These are phyloP conservation scores for Nanorana parkeri DNA, from an alignment of 2,113 vertebrate genomes.

Conservation along the genomic window DNA sequence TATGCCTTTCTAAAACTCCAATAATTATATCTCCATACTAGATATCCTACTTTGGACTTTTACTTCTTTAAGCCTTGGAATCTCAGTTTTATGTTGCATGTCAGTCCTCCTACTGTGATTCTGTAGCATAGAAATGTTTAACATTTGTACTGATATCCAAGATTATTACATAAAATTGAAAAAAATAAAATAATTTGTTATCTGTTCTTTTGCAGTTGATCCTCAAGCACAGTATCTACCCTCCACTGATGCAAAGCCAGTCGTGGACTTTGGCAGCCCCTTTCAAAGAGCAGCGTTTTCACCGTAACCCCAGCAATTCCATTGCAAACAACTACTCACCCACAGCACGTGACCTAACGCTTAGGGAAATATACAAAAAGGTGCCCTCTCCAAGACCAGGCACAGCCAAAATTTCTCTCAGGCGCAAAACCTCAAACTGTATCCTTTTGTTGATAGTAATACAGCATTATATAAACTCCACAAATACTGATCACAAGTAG, in stretches of 20 bases:
- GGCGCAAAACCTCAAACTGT: conserved; percentile 59
- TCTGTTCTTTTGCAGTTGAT: conserved; percentile 67
- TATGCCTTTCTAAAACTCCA: too few relatives aligned
- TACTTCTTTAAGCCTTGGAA: too few relatives aligned
- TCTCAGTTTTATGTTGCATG: too few relatives aligned
- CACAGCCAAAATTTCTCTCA: not conserved
- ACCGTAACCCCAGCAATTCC: conserved; percentile 80
- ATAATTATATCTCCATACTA: too few relatives aligned
- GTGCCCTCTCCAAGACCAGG: conserved; percentile 22
- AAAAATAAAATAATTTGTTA: not conserved
- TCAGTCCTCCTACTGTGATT: too few relatives aligned
- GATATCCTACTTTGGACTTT: too few relatives aligned
- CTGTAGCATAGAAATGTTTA: too few relatives aligned
- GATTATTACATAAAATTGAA: not conserved
- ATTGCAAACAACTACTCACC: conserved; percentile 87
- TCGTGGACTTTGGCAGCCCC: conserved; percentile 80
- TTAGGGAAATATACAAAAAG: conserved; percentile 69
- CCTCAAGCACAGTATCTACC: conserved; percentile 68
- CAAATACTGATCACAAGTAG: too few relatives aligned
- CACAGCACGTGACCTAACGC: conserved; percentile 73
- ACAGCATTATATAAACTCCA: too few relatives aligned
- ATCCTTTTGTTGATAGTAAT: conserved; percentile 66
- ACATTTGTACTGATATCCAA: too few relatives aligned
- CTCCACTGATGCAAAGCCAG: conserved; percentile 80
- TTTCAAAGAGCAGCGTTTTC: conserved; percentile 79